These are phyloP conservation scores for Arothron firmamentum DNA, from an alignment of 2,113 vertebrate genomes.

Conservation along the genomic window DNA sequence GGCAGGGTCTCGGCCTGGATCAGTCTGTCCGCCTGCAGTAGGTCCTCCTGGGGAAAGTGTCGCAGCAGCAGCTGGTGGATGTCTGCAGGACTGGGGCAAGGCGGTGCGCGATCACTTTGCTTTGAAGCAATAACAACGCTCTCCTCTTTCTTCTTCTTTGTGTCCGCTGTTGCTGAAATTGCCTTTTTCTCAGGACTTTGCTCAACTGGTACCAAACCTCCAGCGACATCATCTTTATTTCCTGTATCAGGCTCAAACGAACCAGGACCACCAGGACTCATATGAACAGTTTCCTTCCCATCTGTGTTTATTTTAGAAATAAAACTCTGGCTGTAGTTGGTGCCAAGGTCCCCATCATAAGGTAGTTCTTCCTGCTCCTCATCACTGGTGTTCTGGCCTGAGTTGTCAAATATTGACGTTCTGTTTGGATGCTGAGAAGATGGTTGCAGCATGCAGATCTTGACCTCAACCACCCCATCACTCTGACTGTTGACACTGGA, in stretches of 20 bases:
- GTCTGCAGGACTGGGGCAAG: slow-evolving; percentile 20
- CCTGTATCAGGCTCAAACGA: neutral
- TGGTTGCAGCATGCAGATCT: neutral
- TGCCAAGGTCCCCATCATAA: slow-evolving; percentile 64
- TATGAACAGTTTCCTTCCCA: slow-evolving; percentile 24
- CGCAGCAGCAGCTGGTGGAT: slow-evolving; percentile 72
- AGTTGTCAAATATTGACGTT: slow-evolving; percentile 40
- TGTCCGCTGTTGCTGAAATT: slow-evolving; percentile 6
- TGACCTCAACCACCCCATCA: slow-evolving; percentile 13
- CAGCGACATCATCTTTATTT: neutral
- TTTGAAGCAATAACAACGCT: neutral
- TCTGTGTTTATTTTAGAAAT: slow-evolving; percentile 28
- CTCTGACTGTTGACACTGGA: slow-evolving; percentile 37
- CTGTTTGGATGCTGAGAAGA: slow-evolving; percentile 31
- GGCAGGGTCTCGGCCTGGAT: slow-evolving; percentile 84
- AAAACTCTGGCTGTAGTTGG: slow-evolving; percentile 31
- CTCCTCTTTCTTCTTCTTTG: slow-evolving; percentile 8
- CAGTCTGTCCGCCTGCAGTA: slow-evolving; percentile 60
- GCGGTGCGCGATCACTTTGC: neutral
- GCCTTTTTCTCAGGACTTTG: neutral
- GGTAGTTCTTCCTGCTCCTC: slow-evolving; percentile 83
- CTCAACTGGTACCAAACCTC: slow-evolving; percentile 1
- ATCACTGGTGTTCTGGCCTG: slow-evolving; percentile 68
- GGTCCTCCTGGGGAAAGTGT: slow-evolving; percentile 75
- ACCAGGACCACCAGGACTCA: slow-evolving; percentile 32